These are phyloP conservation scores for Hylomyscus alleni DNA, from an alignment of 2,797 vertebrate genomes.

Conservation along the genomic window DNA sequence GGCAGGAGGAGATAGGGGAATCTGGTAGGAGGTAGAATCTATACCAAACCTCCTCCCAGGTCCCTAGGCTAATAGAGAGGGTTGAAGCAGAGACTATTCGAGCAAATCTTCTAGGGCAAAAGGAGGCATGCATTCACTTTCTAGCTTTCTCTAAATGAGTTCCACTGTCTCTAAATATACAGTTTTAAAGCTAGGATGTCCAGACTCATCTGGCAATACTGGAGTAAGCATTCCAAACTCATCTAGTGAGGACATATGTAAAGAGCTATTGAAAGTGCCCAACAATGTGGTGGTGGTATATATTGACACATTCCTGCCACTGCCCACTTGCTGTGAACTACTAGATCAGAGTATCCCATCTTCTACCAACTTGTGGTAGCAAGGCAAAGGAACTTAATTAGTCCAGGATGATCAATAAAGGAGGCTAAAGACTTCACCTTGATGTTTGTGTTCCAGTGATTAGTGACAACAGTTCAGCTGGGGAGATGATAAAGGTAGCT, in stretches of 20 bases:
- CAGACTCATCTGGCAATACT: neutral
- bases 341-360: neutral
- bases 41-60: neutral
- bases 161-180: neutral
- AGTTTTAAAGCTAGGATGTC: neutral
- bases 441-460: neutral
- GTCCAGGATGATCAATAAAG: neutral
- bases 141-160: neutral
- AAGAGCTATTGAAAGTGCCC: conserved; percentile 13
- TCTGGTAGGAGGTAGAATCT: neutral
- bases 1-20: neutral
- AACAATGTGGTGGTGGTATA: neutral
- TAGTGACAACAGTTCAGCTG: neutral
- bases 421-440: neutral
- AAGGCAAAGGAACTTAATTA: neutral
- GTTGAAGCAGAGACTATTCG: neutral
- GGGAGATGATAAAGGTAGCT: conserved; percentile 27
- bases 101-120: neutral
- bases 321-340: neutral
- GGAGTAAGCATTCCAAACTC: conserved; percentile 2
- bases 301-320: neutral
- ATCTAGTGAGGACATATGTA: neutral
- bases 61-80: neutral
- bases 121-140: neutral
- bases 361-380: neutral